These are phyloP conservation scores for Cataglyphis rosenhaueri DNA, from an alignment of 2,888 invertebrate genomes.

Conservation along the genomic window DNA sequence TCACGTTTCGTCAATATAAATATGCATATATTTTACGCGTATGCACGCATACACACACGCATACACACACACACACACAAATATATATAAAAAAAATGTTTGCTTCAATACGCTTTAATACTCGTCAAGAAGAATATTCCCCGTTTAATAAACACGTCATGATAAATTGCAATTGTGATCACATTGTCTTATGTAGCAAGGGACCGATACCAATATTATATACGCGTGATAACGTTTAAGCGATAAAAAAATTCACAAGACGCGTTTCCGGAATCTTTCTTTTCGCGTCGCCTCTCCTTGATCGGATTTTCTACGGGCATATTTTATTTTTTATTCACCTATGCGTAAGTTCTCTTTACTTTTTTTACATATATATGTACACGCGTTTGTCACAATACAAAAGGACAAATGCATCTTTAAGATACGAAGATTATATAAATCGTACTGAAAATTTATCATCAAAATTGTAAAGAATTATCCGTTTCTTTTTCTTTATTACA, in stretches of 20 bases:
- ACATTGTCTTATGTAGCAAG: slow-evolving; percentile 45
- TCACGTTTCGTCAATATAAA: not conserved
- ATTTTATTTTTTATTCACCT: slow-evolving; percentile 10
- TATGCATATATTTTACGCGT: not conserved
- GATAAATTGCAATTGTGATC: slow-evolving; percentile 38
- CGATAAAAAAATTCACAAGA: slow-evolving; percentile 45
- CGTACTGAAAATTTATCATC: slow-evolving; percentile 34
- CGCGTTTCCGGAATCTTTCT: not conserved
- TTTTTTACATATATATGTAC: slow-evolving; percentile 71
- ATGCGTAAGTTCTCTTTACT: slow-evolving; percentile 41
- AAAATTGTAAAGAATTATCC: slow-evolving; percentile 31
- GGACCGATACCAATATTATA: slow-evolving; percentile 20
- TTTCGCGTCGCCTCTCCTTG: slow-evolving; percentile 3
- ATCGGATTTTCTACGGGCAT: not conserved
- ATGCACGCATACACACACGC: not conserved
- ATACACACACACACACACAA: not conserved
- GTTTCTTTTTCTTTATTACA: slow-evolving; percentile 55
- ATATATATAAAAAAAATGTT: too few species aligned
- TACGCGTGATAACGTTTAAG: slow-evolving; percentile 31
- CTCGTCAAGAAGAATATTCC: slow-evolving; percentile 45
- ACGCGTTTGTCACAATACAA: slow-evolving; percentile 63
- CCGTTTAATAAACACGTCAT: slow-evolving; percentile 51
- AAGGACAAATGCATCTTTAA: slow-evolving; percentile 61
- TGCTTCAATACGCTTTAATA: slow-evolving; percentile 28
- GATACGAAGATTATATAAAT: slow-evolving; percentile 60